Evolutionary conservation across 1,140 invertebrate species (phyloP).

Genomic region (Musca domestica): DNA sequence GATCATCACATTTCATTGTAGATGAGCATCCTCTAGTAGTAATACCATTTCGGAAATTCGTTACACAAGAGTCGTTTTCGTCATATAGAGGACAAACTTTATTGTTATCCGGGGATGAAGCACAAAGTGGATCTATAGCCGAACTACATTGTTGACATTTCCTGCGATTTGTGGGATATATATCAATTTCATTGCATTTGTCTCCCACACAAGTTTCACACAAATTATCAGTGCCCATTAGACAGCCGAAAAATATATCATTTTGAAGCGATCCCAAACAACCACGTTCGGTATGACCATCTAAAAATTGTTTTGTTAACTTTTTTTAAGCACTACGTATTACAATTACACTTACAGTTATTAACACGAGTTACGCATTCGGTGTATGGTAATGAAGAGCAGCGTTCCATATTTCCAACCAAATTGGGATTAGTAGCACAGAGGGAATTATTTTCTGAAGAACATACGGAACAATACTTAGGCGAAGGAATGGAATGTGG

Average conservation of each 20-base stretch:
- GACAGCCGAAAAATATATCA: conserved; percentile 36
- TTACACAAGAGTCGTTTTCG: conserved; percentile 38
- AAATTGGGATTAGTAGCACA: conserved; percentile 47
- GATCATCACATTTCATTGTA: conserved; percentile 35
- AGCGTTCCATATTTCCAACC: conserved; percentile 29
- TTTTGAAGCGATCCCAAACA: conserved; percentile 33
- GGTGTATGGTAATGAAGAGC: conserved; percentile 38
- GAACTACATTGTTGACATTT: conserved; percentile 44
- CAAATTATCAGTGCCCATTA: conserved; percentile 29
- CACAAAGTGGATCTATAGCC: conserved; percentile 25
- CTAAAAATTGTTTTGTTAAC: too few relatives aligned
- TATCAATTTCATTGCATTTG: conserved; percentile 40
- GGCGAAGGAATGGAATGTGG: conserved; percentile 22
- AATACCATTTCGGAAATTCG: conserved; percentile 32
- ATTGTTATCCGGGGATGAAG: conserved; percentile 32
- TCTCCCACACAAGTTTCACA: conserved; percentile 37
- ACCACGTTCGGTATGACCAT: conserved; percentile 36
- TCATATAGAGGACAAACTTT: conserved; percentile 39
- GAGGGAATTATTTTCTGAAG: conserved; percentile 32
- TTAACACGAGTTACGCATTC: conserved; percentile 32
- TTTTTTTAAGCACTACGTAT: too few relatives aligned
- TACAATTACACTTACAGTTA: conserved; percentile 15
- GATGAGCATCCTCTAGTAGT: conserved; percentile 43
- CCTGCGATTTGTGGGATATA: conserved; percentile 34
- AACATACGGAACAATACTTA: conserved; percentile 37